Conservation (phyloP, 53 echinoderm and acorn worm species). For the Luidia sarsii region DNA sequence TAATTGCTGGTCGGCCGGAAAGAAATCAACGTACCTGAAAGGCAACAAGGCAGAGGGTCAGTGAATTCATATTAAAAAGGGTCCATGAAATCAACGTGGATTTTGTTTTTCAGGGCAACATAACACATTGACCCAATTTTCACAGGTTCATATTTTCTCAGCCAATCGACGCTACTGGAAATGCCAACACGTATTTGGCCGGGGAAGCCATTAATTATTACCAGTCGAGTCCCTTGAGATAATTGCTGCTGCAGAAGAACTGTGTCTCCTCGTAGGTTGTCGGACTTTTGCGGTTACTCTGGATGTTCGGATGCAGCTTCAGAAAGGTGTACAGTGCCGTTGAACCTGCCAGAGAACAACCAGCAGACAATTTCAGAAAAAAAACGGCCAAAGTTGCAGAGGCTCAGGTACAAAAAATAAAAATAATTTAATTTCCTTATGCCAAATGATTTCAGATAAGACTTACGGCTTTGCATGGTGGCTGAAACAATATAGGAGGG, state of each 20-base stretch:
- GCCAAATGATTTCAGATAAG: too few species aligned
- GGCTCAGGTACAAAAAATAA: too few species aligned
- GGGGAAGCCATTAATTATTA: slow-evolving; percentile 36
- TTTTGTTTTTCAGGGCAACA: too few species aligned
- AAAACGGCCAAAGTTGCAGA: too few species aligned
- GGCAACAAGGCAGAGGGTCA: neutral
- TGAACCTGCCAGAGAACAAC: slow-evolving; percentile 54
- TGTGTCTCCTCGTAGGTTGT: slow-evolving; percentile 83
- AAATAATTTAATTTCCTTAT: too few species aligned
- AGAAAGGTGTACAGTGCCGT: slow-evolving; percentile 84
- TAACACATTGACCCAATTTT: neutral
- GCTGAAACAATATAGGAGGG: too few species aligned
- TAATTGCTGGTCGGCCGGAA: slow-evolving; percentile 58
- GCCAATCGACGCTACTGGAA: neutral
- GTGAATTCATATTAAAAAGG: too few species aligned
- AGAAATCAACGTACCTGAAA: slow-evolving; percentile 79
- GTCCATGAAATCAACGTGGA: too few species aligned
- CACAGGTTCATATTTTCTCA: neutral
- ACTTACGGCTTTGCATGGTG: too few species aligned
- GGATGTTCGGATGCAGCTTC: slow-evolving; percentile 71
- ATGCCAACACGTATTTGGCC: neutral
- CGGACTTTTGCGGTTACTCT: slow-evolving; percentile 67
- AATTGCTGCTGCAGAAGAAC: slow-evolving; percentile 72
- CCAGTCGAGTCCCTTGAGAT: slow-evolving; percentile 87
- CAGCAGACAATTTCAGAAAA: neutral